Percentiles rank a stretch among this genome's conserved stretches.
These are phyloP conservation scores for Alloplasta piceator DNA, from an alignment of 2,888 invertebrate species.

Conservation along the genomic window DNA sequence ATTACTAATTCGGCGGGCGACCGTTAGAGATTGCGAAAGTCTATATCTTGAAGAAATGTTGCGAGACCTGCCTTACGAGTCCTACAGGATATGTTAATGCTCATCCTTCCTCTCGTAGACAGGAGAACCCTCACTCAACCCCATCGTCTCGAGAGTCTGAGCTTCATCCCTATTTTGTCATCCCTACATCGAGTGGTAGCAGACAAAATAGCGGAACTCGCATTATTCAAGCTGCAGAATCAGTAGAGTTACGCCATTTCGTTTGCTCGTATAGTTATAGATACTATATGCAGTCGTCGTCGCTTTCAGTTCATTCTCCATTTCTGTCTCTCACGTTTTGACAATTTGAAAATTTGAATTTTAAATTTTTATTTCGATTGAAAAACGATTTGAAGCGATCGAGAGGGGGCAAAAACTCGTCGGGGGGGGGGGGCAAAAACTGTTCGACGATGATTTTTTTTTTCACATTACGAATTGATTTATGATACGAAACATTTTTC, in stretches of 20 bases:
- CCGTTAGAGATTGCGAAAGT: slow-evolving; percentile 77
- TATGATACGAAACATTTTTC: slow-evolving; percentile 47
- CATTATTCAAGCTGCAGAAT: too few relatives aligned
- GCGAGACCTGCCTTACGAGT: slow-evolving; percentile 81
- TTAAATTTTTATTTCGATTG: slow-evolving; percentile 77
- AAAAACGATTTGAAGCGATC: slow-evolving; percentile 65
- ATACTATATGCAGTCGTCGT: not conserved
- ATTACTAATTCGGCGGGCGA: slow-evolving; percentile 78
- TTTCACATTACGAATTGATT: slow-evolving; percentile 46
- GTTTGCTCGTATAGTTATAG: not conserved
- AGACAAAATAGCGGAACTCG: too few relatives aligned
- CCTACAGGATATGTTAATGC: slow-evolving; percentile 81
- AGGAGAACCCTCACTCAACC: slow-evolving; percentile 67
- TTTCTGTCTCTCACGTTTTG: not conserved
- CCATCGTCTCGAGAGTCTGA: slow-evolving; percentile 40
- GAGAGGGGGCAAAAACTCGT: slow-evolving; percentile 9
- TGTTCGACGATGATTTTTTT: slow-evolving; percentile 41
- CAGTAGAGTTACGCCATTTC: not conserved
- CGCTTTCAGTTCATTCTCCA: not conserved
- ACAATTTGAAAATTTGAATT: slow-evolving; percentile 63
- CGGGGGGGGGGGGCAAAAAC: slow-evolving; percentile 8
- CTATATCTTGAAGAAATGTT: slow-evolving; percentile 72
- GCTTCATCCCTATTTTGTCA: slow-evolving; percentile 24
- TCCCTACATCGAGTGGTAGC: not conserved
- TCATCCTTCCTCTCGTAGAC: slow-evolving; percentile 55